Percentiles rank a stretch among this genome's conserved stretches.
Conservation (phyloP, 2,888 invertebrate species). For the Eilema depressum region DNA sequence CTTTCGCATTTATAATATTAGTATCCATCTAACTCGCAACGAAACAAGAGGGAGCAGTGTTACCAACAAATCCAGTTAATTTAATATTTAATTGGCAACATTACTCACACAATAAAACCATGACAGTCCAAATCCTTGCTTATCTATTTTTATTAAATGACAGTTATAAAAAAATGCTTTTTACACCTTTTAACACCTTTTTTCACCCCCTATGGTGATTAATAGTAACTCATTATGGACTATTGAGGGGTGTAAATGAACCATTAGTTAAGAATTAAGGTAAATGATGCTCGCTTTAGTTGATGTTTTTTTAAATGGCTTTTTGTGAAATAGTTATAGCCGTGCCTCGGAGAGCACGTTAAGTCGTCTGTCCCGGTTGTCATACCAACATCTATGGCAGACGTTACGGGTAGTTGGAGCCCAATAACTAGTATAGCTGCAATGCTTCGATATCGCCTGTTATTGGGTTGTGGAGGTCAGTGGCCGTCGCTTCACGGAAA, state of each 20-base stretch:
- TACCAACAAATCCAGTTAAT: not conserved
- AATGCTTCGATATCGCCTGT: too few relatives aligned
- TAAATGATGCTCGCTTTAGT: slow-evolving; percentile 2
- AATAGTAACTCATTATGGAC: slow-evolving; percentile 24
- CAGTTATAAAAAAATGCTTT: not conserved
- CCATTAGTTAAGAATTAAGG: slow-evolving; percentile 32
- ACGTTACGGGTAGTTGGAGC: too few relatives aligned
- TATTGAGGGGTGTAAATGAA: slow-evolving; percentile 27
- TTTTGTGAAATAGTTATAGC: too few relatives aligned
- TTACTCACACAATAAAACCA: not conserved
- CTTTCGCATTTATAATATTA: not conserved
- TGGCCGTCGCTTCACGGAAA: too few relatives aligned
- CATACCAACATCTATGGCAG: too few relatives aligned
- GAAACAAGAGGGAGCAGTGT: not conserved
- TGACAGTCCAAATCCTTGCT: not conserved
- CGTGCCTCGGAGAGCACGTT: too few relatives aligned
- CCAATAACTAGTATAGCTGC: too few relatives aligned
- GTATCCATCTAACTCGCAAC: not conserved
- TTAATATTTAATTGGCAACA: not conserved
- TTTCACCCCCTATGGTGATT: slow-evolving; percentile 19
- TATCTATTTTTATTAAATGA: slow-evolving; percentile 4
- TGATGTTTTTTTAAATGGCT: not conserved
- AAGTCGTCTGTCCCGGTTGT: too few relatives aligned
- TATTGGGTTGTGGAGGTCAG: too few relatives aligned
- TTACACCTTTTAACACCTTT: slow-evolving; percentile 19